Base-by-base conservation (phyloP, 2,888 invertebrate genomes). In the Dyspetes luteomarginatus region DNA sequence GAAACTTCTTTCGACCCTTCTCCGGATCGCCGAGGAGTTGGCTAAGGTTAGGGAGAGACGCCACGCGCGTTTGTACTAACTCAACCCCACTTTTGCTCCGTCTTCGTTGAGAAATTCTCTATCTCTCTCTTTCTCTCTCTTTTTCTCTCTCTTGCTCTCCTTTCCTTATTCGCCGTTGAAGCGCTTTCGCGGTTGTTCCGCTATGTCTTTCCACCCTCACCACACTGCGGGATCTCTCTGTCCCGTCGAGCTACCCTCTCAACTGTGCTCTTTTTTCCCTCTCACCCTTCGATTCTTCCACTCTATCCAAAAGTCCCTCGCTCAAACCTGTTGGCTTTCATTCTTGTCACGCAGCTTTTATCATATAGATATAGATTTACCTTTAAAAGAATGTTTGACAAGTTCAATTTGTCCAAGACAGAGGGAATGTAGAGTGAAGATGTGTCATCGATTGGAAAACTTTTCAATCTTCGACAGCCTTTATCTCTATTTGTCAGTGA, bases 1-100 rank as follows among this genome's bases (percentile, higher is more conserved):
- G 90, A 91, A 91, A 91, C 90, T 91, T 91, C 90, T 91, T 91
- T 90, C 89, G 88, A 88, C 88, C 90, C 89, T 88, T 86, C 87
- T 78, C 81, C 55, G 82, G 80, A 77, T 82, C 69, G 68, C 78
- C 69, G 72, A 50, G 82, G 62, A 81, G 87, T 90, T 90, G 89
- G 82, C 89, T 85, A 83, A 89, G 90, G 90, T 91, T 90, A 91
- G 89, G 90, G 89, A 87, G 72, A 78, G 78, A 64, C 60, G 62
- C 72, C 64, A 74, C 84, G 81, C 80, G 85, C 86, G 86, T 85
- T 87, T 86, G 83, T 84, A 65, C 48, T 12, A 84, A 80, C 86
- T 84, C 80, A 83, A 81, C 60, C n/a, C 69, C 67, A 68, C 73
- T 76, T 56, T 43, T 67, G 43, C 50, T 81, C 82, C 71, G 82